Evolutionary conservation across 2,888 invertebrate genomes (phyloP).

Genomic region (Macroteleia sp.): DNA sequence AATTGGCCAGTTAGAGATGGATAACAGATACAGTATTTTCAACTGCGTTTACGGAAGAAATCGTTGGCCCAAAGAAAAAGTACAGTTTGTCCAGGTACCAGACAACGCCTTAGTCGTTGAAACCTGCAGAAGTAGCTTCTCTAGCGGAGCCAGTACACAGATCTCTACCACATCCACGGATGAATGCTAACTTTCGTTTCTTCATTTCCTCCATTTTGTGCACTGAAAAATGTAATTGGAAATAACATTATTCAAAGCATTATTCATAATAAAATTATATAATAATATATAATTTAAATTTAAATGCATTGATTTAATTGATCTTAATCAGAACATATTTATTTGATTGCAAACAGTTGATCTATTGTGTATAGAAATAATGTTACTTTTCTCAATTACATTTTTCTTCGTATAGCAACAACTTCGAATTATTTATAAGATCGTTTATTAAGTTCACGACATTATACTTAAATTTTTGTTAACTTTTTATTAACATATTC

Average conservation of each 20-base stretch:
- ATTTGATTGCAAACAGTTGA: not conserved
- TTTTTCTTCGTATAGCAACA: constrained; percentile 5
- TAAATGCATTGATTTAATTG: no score
- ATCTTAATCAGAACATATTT: not conserved
- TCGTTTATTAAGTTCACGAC: constrained; percentile 13
- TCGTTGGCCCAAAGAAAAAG: constrained; percentile 82
- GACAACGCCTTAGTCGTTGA: constrained; percentile 86
- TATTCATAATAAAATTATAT: not conserved
- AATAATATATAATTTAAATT: no score
- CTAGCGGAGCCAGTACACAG: constrained; percentile 87
- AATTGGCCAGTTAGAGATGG: constrained; percentile 71
- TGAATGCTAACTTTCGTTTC: constrained; percentile 75
- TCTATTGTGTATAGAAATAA: not conserved
- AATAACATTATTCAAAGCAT: not conserved
- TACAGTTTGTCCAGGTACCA: constrained; percentile 85
- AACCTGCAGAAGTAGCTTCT: constrained; percentile 87
- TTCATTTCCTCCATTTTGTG: not conserved
- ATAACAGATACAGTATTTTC: constrained; percentile 79
- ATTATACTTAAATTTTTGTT: constrained; percentile 32
- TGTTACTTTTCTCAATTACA: constrained; percentile 22
- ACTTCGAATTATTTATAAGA: constrained; percentile 20
- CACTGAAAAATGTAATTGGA: constrained; percentile 23
- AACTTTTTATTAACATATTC: constrained; percentile 5
- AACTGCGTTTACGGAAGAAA: constrained; percentile 80
- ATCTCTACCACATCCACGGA: constrained; percentile 87